Percentiles rank a stretch among this genome's conserved stretches.
Evolutionary conservation across 2,113 vertebrate species (phyloP).

Genomic region (Erythrolamprus reginae): DNA sequence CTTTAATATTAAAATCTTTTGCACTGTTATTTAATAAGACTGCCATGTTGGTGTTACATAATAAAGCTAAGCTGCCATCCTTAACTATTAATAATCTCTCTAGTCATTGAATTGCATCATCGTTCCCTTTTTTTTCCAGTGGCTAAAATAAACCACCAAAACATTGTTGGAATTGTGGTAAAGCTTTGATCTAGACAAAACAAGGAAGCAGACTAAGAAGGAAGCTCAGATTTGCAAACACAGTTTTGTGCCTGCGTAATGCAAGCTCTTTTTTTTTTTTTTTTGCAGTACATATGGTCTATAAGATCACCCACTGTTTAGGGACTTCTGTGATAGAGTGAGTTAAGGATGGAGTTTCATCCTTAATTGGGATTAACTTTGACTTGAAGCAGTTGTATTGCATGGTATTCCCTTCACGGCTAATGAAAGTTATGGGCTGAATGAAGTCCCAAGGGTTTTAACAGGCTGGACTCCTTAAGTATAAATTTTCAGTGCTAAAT

Average conservation of each 20-base stretch:
- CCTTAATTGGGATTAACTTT: slow-evolving; percentile 14
- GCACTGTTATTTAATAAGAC: slow-evolving; percentile 68
- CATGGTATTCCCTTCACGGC: slow-evolving; percentile 12
- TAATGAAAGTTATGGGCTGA: slow-evolving; percentile 5
- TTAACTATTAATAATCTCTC: slow-evolving; percentile 70
- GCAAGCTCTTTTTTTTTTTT: slow-evolving; percentile 19
- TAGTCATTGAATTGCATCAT: slow-evolving; percentile 63
- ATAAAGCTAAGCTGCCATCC: slow-evolving; percentile 66
- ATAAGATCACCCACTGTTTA: slow-evolving; percentile 51
- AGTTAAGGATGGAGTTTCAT: slow-evolving; percentile 40
- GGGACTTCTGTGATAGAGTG: slow-evolving; percentile 24
- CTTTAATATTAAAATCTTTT: slow-evolving; percentile 55
- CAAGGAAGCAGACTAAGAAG: slow-evolving; percentile 45
- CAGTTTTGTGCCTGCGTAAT: slow-evolving; percentile 21
- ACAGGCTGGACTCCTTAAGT: background rate
- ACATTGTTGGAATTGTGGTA: slow-evolving; percentile 47
- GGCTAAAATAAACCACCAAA: slow-evolving; percentile 52
- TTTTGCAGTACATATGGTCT: slow-evolving; percentile 60
- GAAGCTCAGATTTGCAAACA: slow-evolving; percentile 27
- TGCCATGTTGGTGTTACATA: slow-evolving; percentile 59
- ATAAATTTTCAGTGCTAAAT: background rate
- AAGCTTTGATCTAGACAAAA: slow-evolving; percentile 48
- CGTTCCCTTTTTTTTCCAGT: background rate
- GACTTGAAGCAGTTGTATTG: background rate
- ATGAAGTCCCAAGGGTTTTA: background rate